Evolutionary conservation across 2,888 invertebrate genomes (phyloP).

Genomic region (Diploptera punctata): DNA sequence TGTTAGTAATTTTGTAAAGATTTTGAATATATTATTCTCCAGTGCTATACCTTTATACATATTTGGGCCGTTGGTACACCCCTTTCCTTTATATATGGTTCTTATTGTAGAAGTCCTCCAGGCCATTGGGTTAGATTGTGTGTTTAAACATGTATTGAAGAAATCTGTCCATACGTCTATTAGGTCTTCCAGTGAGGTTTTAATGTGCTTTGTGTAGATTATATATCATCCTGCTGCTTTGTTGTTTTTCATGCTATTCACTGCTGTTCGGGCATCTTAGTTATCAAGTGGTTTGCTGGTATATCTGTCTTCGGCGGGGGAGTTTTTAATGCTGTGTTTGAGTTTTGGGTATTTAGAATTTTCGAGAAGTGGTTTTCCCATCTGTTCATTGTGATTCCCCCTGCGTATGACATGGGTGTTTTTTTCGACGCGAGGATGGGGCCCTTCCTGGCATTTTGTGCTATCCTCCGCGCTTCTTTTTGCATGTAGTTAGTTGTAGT

Average conservation of each 20-base stretch:
- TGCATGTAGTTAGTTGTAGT: too few relatives aligned
- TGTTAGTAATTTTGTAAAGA: not conserved
- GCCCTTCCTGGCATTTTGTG: too few relatives aligned
- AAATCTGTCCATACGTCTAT: too few relatives aligned
- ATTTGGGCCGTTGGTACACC: too few relatives aligned
- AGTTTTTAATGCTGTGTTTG: too few relatives aligned
- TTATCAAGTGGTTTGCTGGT: not conserved
- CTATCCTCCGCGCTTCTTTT: too few relatives aligned
- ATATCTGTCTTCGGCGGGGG: not conserved
- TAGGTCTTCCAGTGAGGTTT: not conserved
- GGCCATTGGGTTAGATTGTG: not conserved
- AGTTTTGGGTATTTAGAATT: not conserved
- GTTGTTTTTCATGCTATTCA: too few relatives aligned
- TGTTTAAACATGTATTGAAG: too few relatives aligned
- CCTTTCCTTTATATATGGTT: too few relatives aligned
- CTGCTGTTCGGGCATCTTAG: not conserved
- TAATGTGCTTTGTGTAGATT: not conserved
- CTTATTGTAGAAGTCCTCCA: not conserved
- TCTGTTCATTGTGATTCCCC: not conserved
- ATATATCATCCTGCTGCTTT: not conserved
- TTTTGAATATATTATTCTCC: too few relatives aligned
- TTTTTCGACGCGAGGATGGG: not conserved
- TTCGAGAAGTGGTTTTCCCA: too few relatives aligned
- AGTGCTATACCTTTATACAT: too few relatives aligned
- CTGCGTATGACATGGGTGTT: not conserved